Evolutionary conservation across 2,113 vertebrate species (phyloP), one percentile per base, ranked within the genome.

Genomic region (Stegostoma tigrinum): DNA sequence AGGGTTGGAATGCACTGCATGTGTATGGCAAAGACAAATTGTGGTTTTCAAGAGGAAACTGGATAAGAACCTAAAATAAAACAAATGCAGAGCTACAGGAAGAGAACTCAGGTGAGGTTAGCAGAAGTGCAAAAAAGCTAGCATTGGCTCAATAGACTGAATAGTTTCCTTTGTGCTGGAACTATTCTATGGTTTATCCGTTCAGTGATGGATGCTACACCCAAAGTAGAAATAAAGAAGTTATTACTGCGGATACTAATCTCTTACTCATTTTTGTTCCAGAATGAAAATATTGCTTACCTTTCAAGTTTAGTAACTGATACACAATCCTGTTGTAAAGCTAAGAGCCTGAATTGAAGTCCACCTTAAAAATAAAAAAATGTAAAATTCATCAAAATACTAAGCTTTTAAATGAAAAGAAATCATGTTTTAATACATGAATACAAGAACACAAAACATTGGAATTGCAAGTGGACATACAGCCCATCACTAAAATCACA

Each of bases 331-430:
- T 48, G 48, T 48, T 48, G 48, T 48, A 48, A 48, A 42, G 5
- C 45, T n/a, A 94, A 42, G 64, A 42, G 17, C 5, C n/a, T n/a
- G 38, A 94, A 38, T 67, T 93, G 90, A 66, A 52, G 64, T 94
- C 21, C 19, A n/a, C 91, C 38, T 42, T 94, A 94, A 70, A 67
- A 67, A 38, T 67, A 94, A 94, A 94, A 94, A 94, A 94, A 48
- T 2, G 27, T 30, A 66, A 66, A 94, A 52, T 55, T 34, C 2
- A 89, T 89, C 52, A 89, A 89, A 89, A 24, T 8, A 17, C 2
- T 30, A 90, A 42, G n/a, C 52, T 68, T 94, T 94, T 5, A 93
- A 93, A 45, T 94, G 23, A 94, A 94, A 94, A 6, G 12, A 89
- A 48, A 19, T 48, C 15, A 55, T 52, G 6, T 64, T 61, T 61